Evolutionary conservation across 2,888 invertebrate genomes (phyloP), one percentile per base, ranked within the genome.

Genomic region (Archips xylosteana): DNA sequence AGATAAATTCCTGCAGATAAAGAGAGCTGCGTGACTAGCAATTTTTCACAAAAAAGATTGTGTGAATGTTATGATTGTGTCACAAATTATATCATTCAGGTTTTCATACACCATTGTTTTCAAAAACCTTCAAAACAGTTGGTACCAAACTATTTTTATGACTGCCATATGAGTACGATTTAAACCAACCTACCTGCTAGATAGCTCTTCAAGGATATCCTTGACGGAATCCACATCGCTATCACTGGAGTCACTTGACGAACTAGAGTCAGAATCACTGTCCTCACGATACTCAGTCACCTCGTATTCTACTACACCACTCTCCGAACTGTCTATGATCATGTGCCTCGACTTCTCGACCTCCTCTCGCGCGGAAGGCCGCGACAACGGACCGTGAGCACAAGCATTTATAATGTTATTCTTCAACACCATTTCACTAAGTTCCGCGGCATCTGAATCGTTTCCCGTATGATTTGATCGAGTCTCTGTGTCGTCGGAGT

Each of bases 321-420:
- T 91, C 71, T 92, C 92, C 34, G 85, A 84, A 79, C 86, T 89
- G 81, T 94, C 93, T 80, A 94, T 94, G 68, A 94, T 93, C 93
- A 94, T 94, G 75, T 92, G 92, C 76, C 91, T 87, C 5, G 86
- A 87, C 23, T 87, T 84, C 76, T 89, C 90, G 60, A 84, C 87
- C 69, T 89, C 91, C 76, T 88, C 88, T 64, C 81, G 78, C 42
- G 75, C 81, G 62, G 78, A 83, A 65, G 86, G 80, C 71, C 87
- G 81, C 70, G 89, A 87, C 78, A 92, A 76, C 4, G 94, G 94
- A 4, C 94, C 94, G 80, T 94, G 94, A 76, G 93, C 92, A 78
- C 94, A 94, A 51, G 94, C 94, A 77, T 94, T 94, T 78, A 94
- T 94, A 69, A 94, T 92, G 77, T 94, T 94, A 85, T 94, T 94